phyloP scores from a whole-genome alignment of 2,797 vertebrate species.

The Mormyrus hasselquistii region DNA sequence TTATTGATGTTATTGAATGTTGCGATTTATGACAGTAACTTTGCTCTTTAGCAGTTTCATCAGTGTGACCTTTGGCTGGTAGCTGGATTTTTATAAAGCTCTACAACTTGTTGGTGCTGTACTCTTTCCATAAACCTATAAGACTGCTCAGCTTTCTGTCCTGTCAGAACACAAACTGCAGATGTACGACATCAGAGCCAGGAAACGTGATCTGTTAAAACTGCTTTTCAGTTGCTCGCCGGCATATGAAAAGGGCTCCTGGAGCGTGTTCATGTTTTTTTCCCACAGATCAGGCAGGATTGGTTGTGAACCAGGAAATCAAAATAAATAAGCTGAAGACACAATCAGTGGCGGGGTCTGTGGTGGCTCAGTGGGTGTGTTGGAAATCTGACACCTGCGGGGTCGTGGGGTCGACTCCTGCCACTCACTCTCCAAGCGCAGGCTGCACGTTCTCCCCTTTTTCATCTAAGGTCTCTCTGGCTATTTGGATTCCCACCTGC shows the following conservation, averaged over 20 bases:
- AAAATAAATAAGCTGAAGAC: constrained; percentile 2
- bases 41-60: not conserved
- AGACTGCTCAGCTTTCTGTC: not conserved
- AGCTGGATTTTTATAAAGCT: not conserved
- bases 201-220: constrained; percentile 19
- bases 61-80: not conserved
- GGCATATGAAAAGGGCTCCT: constrained; percentile 11
- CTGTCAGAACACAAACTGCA: not conserved
- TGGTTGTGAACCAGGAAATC: constrained; percentile 18
- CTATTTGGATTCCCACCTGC: not conserved
- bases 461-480: not conserved
- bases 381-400: not conserved
- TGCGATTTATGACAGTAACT: not conserved
- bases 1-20: not conserved
- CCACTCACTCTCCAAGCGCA: not conserved
- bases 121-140: not conserved
- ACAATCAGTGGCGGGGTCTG: not conserved
- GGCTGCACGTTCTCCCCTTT: not conserved
- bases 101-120: not conserved
- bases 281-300: constrained; percentile 19
- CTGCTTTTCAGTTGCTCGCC: not conserved
- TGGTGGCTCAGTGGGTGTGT: not conserved
- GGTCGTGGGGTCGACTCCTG: not conserved
- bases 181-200: not conserved
- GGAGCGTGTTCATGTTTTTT: not conserved